Evolutionary conservation across 2,113 vertebrate genomes (phyloP).

Genomic region (Gallinago media): DNA sequence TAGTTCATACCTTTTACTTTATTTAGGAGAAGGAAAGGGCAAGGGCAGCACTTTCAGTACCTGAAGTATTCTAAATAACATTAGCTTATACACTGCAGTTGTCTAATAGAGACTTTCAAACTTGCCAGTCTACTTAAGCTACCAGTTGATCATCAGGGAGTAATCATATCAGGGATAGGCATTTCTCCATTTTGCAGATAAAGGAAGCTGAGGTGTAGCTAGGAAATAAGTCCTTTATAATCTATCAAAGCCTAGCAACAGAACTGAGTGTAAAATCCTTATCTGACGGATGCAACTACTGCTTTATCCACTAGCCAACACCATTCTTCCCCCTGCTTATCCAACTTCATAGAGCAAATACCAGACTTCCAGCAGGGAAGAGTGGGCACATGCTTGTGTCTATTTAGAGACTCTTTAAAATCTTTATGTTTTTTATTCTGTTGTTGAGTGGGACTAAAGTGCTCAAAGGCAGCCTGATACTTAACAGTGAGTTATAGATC

Average conservation of each 20-base stretch:
- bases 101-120: neutral
- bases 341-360: neutral
- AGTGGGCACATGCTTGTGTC: neutral
- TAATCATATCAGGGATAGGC: neutral
- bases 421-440: neutral
- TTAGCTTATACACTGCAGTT: neutral
- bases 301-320: neutral
- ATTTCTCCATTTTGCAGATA: neutral
- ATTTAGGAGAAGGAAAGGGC: neutral
- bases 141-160: neutral
- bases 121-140: neutral
- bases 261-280: neutral
- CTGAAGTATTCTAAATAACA: neutral
- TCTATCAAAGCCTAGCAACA: neutral
- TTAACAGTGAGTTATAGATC: neutral
- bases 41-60: neutral
- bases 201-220: neutral
- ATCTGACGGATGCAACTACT: neutral
- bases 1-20: neutral
- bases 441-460: neutral
- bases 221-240: neutral
- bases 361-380: neutral
- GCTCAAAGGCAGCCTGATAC: neutral
- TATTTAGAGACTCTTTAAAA: neutral
- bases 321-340: neutral